Base-by-base conservation (phyloP, 2,797 vertebrate species). In the Gallinago solitaria region DNA sequence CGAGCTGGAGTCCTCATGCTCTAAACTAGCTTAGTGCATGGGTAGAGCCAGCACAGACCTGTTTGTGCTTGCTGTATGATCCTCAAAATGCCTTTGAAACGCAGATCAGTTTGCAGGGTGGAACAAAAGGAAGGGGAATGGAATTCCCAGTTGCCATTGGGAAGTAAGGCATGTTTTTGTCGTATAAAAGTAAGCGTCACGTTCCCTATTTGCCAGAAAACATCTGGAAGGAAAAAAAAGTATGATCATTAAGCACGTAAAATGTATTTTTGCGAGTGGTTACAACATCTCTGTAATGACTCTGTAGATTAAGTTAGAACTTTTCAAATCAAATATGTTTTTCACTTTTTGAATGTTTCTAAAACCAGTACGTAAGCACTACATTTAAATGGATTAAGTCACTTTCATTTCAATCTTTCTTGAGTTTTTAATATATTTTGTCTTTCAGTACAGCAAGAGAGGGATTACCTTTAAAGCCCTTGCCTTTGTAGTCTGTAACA, bases 101-200 rank as follows among this genome's bases (percentile, higher is more conserved):
- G 53, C 33, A 59, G 39, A 33, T 12, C 3, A 3, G 14, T 51
- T 93, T 76, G 57, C 47, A 82, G 70, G 18, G 18, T 1, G 1
- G 50, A 83, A 71, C 5, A 5, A 53, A 70, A 61, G 17, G 37
- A 69, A 50, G 11, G 2, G 7, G 28, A 90, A 61, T 57, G 32
- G 47, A 80, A 90, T 70, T 85, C 48, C 56, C 21, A 10, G 51
- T 59, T 83, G 43, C n/a, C 51, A 0, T 35, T 67, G 50, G 27
- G 41, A 91, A 50, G 60, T 50, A 60, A 75, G 16, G 15, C n/a
- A 25, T 3, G 8, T 39, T 43, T 59, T 50, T 77, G 35, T 79
- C 28, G 17, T 5, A 18, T 35, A 41, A 12, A 53, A 65, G 57
- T 37, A 41, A 67, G 13, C 0, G 0, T 30, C 27, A 12, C 0